These are phyloP conservation scores for Clarias pachynema DNA, from an alignment of 2,797 vertebrate genomes.

Conservation along the genomic window DNA sequence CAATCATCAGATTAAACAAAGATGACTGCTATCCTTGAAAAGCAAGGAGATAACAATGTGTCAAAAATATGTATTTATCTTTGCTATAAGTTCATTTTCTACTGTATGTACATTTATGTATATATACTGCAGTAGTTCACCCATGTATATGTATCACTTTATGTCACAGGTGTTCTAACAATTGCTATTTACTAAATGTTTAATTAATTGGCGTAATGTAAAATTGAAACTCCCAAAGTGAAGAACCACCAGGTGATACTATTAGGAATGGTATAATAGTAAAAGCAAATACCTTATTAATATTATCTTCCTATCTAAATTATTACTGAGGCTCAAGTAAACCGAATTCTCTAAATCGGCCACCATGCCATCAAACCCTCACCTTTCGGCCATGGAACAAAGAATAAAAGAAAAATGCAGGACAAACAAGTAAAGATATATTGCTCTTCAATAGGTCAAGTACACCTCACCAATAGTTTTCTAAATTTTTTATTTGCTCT, in stretches of 20 bases:
- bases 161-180: too few species aligned
- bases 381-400: neutral
- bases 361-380: neutral
- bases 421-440: neutral
- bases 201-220: neutral
- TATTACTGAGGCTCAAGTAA: neutral
- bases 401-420: neutral
- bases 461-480: neutral
- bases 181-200: neutral
- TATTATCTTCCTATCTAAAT: neutral
- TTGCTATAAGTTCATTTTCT: too few species aligned
- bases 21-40: too few species aligned
- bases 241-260: neutral
- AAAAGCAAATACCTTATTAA: neutral
- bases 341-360: neutral
- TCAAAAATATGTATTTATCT: too few species aligned
- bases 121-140: too few species aligned
- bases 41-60: too few species aligned
- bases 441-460: neutral
- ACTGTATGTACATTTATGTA: too few species aligned
- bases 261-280: neutral
- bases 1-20: too few species aligned
- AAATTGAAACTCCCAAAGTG: neutral
- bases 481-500: neutral
- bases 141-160: too few species aligned